phyloP scores from a whole-genome alignment of 2,113 vertebrate genomes.

The Grantiella picta region DNA sequence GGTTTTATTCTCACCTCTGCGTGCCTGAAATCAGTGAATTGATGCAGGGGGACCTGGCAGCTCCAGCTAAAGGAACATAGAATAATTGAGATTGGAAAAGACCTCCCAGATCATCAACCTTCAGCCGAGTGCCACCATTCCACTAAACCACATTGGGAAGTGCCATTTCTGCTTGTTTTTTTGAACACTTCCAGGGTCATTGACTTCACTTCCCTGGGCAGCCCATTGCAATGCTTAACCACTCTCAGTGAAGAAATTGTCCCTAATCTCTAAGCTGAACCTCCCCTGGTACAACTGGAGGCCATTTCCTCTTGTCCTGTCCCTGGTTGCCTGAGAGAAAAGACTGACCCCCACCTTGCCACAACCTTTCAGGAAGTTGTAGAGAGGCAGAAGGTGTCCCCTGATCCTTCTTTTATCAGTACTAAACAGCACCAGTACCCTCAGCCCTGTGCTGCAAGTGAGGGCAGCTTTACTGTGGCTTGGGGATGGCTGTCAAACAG shows the following conservation, averaged over 20 bases:
- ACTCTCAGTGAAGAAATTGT: background rate
- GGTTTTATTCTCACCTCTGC: background rate
- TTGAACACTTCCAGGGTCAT: background rate
- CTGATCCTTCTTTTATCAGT: background rate
- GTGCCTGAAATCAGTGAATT: background rate
- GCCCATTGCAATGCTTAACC: background rate
- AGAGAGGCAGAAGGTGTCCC: background rate
- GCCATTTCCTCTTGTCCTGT: background rate
- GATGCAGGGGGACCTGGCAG: background rate
- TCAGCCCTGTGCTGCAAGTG: too few relatives aligned
- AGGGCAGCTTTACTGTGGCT: background rate
- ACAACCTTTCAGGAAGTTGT: background rate
- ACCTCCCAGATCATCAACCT: background rate
- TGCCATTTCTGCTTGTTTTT: background rate
- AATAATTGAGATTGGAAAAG: background rate
- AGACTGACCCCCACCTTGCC: rapidly evolving
- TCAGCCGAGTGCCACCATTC: background rate
- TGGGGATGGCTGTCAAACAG: background rate
- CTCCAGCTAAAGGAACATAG: background rate
- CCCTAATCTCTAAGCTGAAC: background rate
- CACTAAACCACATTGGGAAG: background rate
- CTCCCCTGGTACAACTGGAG: background rate
- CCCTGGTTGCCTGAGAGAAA: background rate
- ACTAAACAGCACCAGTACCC: rapidly evolving
- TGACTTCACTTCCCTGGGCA: background rate